Evolutionary conservation across 2,797 vertebrate genomes (phyloP).

Genomic region (Astyanax mexicanus): DNA sequence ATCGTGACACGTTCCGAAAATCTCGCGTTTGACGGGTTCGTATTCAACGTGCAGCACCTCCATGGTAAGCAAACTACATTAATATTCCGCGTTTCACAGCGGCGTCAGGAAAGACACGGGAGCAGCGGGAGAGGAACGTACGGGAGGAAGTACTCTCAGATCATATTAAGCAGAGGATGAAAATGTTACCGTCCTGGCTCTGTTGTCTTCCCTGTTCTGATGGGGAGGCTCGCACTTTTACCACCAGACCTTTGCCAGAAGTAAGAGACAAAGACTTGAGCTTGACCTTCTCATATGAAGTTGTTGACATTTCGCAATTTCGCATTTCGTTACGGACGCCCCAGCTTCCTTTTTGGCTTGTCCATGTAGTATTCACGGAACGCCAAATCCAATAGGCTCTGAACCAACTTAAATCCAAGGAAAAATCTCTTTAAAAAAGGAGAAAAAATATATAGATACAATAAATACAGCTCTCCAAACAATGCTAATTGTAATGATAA

Average conservation of each 20-base stretch:
- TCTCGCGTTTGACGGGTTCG: background rate
- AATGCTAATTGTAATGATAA: too few species aligned
- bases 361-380: background rate
- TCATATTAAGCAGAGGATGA: conserved; percentile 16
- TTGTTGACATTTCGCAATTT: conserved; percentile 41
- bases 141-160: conserved; percentile 4
- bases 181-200: conserved; percentile 17
- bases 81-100: background rate
- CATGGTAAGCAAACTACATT: background rate
- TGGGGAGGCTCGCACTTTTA: background rate
- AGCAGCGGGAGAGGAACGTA: conserved; percentile 15
- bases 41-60: background rate
- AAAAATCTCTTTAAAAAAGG: background rate
- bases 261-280: conserved; percentile 13
- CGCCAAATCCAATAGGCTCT: background rate
- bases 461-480: too few species aligned
- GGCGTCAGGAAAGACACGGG: background rate
- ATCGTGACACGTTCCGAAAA: background rate
- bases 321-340: conserved; percentile 20
- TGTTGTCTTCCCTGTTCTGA: background rate
- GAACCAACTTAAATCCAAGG: background rate
- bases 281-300: conserved; percentile 41
- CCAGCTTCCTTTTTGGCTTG: conserved; percentile 14
- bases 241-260: conserved; percentile 15
- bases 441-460: too few species aligned